Conservation (phyloP, 2,113 vertebrate species). For the Vulpes ferrilata region DNA sequence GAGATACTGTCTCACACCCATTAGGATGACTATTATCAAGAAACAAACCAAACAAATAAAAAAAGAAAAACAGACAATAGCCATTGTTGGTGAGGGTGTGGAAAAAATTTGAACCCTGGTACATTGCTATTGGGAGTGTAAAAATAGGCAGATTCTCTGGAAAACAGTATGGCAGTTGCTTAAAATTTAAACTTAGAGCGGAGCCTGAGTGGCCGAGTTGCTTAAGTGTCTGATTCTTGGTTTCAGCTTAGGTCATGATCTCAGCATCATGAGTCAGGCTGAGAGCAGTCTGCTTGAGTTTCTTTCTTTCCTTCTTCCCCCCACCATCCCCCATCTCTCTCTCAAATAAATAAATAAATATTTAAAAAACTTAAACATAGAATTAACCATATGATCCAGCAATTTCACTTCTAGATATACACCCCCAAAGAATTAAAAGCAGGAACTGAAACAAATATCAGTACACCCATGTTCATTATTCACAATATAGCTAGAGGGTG, state of each 20-base stretch:
- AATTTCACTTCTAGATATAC: neutral
- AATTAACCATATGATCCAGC: neutral
- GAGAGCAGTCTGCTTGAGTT: no score
- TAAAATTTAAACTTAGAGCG: neutral
- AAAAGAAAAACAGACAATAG: neutral
- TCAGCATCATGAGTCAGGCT: no score
- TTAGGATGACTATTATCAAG: neutral
- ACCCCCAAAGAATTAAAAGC: neutral
- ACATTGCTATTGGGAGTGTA: neutral
- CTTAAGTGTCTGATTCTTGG: neutral
- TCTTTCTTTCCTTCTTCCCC: no score
- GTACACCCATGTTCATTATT: neutral
- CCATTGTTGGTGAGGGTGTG: neutral
- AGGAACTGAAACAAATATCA: neutral
- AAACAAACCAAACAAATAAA: neutral
- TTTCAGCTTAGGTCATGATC: neutral
- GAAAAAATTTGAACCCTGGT: neutral
- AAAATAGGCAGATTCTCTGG: neutral
- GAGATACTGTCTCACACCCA: neutral
- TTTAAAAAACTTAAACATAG: neutral
- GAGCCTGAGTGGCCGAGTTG: neutral
- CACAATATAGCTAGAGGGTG: neutral
- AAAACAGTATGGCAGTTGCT: neutral
- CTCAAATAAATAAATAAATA: no score
- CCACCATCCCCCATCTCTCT: no score